These are phyloP conservation scores for Ophion obscuratus DNA, from an alignment of 2,888 invertebrate genomes.

Conservation along the genomic window DNA sequence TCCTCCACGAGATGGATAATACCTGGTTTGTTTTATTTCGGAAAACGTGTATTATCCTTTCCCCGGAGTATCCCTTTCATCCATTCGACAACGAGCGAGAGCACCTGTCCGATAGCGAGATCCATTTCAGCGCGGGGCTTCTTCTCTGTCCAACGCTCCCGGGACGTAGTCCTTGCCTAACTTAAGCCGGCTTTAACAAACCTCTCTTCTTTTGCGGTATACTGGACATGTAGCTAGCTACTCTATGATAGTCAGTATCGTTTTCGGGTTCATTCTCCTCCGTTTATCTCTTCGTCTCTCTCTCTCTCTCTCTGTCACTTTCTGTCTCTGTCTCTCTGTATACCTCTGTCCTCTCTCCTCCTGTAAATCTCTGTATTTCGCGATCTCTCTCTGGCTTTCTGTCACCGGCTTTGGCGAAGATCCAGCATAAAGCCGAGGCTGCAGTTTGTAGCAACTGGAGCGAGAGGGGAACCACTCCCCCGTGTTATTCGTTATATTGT, in stretches of 20 bases:
- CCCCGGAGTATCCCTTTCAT: conserved; percentile 35
- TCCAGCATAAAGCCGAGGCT: conserved; percentile 76
- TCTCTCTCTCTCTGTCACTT: conserved; percentile 37
- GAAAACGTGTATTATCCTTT: conserved; percentile 35
- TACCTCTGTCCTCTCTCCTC: conserved; percentile 27
- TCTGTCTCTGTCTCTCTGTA: conserved; percentile 36
- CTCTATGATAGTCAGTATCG: conserved; percentile 55
- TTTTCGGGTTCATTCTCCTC: conserved; percentile 53
- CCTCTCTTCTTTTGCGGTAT: conserved; percentile 67
- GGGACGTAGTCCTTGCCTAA: conserved; percentile 77
- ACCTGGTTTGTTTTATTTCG: conserved; percentile 49
- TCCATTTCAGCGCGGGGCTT: conserved; percentile 47
- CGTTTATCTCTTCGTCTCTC: conserved; percentile 41
- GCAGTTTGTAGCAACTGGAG: conserved; percentile 57
- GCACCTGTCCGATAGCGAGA: conserved; percentile 36
- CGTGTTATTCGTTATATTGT: conserved; percentile 79
- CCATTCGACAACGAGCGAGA: conserved; percentile 45
- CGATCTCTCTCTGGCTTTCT: conserved; percentile 52
- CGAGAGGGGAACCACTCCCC: conserved; percentile 48
- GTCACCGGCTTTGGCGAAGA: conserved; percentile 78
- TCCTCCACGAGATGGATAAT: conserved; percentile 27
- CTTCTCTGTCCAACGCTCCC: conserved; percentile 52
- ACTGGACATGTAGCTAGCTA: conserved; percentile 69
- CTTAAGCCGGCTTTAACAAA: conserved; percentile 81
- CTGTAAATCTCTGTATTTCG: conserved; percentile 41